These are phyloP conservation scores for Micrasema minimum DNA, from an alignment of 1,140 invertebrate genomes.

Conservation along the genomic window DNA sequence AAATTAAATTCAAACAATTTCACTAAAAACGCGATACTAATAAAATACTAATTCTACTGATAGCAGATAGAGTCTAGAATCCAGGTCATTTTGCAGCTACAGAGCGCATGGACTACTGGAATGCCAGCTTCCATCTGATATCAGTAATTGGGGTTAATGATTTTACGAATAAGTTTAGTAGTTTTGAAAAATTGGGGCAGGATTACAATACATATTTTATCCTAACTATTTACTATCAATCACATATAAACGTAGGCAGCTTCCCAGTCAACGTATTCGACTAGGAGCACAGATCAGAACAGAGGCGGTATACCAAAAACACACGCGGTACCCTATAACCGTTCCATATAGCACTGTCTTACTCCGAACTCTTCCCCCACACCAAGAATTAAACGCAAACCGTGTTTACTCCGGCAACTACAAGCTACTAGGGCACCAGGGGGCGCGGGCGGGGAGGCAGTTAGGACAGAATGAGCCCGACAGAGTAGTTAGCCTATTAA, in stretches of 20 bases:
- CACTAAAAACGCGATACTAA: no score
- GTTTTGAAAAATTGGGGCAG: no score
- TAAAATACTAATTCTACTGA: no score
- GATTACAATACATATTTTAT: no score
- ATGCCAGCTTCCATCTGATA: no score
- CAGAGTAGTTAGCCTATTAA: constrained; percentile 48
- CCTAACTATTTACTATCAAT: no score
- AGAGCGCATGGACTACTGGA: no score
- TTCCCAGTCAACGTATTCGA: constrained; percentile 5
- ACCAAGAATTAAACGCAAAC: constrained; percentile 46
- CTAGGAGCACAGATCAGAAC: constrained; percentile 33
- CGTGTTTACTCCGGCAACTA: constrained; percentile 43
- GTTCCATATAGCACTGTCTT: constrained; percentile 30
- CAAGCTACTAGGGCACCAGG: constrained; percentile 9
- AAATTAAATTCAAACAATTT: no score
- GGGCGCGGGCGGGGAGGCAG: constrained; percentile 24
- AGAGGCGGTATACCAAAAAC: constrained; percentile 27
- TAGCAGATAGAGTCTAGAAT: no score
- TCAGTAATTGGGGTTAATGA: no score
- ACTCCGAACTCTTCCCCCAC: neutral
- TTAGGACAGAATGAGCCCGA: constrained; percentile 42
- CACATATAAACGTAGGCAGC: neutral
- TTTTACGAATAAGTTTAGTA: no score
- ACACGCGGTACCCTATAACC: constrained; percentile 29
- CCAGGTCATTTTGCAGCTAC: no score